Base-by-base conservation (phyloP, 2,113 vertebrate genomes). In the Aptenodytes patagonicus region DNA sequence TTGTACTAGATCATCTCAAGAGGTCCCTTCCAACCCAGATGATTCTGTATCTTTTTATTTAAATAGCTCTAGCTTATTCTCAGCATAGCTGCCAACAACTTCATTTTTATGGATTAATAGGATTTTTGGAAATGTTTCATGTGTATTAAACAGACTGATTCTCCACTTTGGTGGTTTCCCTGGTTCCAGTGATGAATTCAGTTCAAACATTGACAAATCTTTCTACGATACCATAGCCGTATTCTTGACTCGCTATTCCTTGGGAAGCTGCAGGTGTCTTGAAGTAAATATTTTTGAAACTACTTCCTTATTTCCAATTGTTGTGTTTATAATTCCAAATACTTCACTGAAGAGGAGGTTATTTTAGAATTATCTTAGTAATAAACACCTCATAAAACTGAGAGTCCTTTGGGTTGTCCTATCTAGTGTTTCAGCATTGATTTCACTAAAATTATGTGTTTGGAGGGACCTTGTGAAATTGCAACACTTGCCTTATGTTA, bases 361-460 rank as follows among this genome's bases (percentile, higher is more conserved):
- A 79, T 93, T 96, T 95, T 96, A 60, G 55, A 32, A 79, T 93
- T 95, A 80, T 62, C 78, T 69, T 92, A n/a, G 28, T 68, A 61
- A 93, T 93, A 89, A 97, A 90, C 49, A 84, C 58, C 85, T 90
- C 86, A 87, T 92, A 94, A 97, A 98, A 96, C 81, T 91, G 38
- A 34, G 76, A 91, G 65, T 94, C 17, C 58, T 68, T 93, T 89
- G 36, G 40, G 42, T 95, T 89, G 96, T 96, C 88, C 77, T 91
- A 40, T 34, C 72, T 96, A 96, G 94, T 97, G 92, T 96, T 97
- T 96, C 87, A 83, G 89, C 97, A 93, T 61, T 82, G 87, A 94
- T 68, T 90, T 92, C 83, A 91, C 92, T 98, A 89, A 84, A 97
- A 91, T 97, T 76, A 83, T 94, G 46, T 96, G 92, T 98, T 98